A percentile compares a stretch with the other conserved stretches of the same genome.
phyloP scores from a whole-genome alignment of 2,113 vertebrate species.

The Paedocypris sp. region DNA sequence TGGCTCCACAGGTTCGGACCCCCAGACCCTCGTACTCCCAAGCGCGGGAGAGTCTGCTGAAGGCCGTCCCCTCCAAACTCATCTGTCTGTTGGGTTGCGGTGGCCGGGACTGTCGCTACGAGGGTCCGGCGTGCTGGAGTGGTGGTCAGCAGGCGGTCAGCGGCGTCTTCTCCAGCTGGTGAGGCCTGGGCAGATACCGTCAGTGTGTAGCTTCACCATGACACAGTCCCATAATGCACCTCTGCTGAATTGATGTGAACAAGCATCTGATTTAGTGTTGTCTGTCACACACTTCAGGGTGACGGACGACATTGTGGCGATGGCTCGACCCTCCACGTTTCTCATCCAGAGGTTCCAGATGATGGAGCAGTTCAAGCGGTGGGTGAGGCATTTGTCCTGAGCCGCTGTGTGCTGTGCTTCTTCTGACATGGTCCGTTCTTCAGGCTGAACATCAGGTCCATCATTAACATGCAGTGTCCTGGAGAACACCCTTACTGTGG shows the following conservation, averaged over 20 bases:
- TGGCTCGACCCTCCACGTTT: slow-evolving; percentile 60
- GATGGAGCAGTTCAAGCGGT: slow-evolving; percentile 67
- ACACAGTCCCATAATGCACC: too few species aligned
- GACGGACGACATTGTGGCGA: slow-evolving; percentile 66
- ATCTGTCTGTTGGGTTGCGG: slow-evolving; percentile 67
- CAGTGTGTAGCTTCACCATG: too few species aligned
- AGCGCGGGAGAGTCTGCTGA: slow-evolving; percentile 65
- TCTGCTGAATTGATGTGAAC: too few species aligned
- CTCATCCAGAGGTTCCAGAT: slow-evolving; percentile 63
- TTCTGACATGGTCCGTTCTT: not conserved
- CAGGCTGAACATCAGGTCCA: slow-evolving; percentile 63
- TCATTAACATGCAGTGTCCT: slow-evolving; percentile 69
- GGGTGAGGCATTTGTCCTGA: too few species aligned
- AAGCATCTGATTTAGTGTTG: not conserved
- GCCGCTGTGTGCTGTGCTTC: too few species aligned
- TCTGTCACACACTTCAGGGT: slow-evolving; percentile 47
- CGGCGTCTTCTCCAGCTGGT: slow-evolving; percentile 70
- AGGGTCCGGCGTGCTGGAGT: slow-evolving; percentile 64
- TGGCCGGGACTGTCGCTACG: slow-evolving; percentile 65
- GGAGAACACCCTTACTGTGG: slow-evolving; percentile 70
- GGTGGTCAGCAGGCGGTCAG: slow-evolving; percentile 59
- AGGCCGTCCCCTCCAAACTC: slow-evolving; percentile 58
- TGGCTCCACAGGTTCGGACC: slow-evolving; percentile 46
- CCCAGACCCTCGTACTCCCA: slow-evolving; percentile 65
- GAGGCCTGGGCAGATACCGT: too few species aligned